phyloP scores from a whole-genome alignment of 2,113 vertebrate genomes.

The Spilogale gracilis region DNA sequence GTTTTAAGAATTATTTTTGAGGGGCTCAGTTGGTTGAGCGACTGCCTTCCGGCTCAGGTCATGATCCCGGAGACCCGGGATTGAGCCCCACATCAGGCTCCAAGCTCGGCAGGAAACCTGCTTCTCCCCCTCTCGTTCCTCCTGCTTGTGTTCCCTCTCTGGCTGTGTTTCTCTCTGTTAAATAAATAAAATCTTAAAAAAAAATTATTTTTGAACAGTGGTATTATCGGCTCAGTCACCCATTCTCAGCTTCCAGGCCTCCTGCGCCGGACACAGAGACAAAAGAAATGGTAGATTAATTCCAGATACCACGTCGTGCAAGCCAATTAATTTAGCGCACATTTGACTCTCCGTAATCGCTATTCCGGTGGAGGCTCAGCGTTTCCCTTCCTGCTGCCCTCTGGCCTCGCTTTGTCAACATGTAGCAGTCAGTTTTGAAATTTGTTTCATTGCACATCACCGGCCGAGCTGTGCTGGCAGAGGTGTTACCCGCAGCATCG shows the following conservation, averaged over 20 bases:
- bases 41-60: too few species aligned
- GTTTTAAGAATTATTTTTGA: conserved; percentile 51
- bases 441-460: background rate
- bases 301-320: background rate
- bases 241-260: background rate
- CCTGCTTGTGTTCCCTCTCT: too few species aligned
- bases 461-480: background rate
- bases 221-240: background rate
- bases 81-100: too few species aligned
- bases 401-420: background rate
- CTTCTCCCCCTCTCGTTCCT: too few species aligned
- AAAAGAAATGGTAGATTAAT: background rate
- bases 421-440: background rate
- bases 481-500: background rate
- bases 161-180: too few species aligned
- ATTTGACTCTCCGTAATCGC: background rate
- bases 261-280: background rate
- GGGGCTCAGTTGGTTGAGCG: too few species aligned
- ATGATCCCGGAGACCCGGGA: too few species aligned
- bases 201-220: conserved; percentile 13
- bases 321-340: background rate
- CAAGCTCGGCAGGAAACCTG: too few species aligned
- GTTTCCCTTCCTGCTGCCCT: background rate
- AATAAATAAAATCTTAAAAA: background rate
- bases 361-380: background rate